Percentiles rank a stretch among this genome's conserved stretches.
Evolutionary conservation across 2,113 vertebrate species (phyloP).

Genomic region (Narcine bancroftii): DNA sequence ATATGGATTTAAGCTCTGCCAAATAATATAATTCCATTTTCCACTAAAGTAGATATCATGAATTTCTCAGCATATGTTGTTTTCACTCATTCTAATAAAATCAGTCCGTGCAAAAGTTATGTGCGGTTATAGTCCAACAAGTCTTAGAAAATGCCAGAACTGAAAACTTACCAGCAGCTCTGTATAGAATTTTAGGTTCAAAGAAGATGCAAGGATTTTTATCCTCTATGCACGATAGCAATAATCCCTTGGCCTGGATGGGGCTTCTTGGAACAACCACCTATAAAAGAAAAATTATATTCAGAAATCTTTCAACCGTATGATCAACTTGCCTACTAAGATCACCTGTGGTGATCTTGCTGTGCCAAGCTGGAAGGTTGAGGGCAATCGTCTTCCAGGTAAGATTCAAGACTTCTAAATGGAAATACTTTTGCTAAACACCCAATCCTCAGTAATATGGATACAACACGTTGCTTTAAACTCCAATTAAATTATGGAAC

Average conservation of each 20-base stretch:
- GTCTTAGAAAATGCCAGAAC: not conserved
- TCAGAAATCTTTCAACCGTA: not conserved
- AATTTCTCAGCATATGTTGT: not conserved
- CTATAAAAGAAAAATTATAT: constrained; percentile 53
- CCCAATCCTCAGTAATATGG: not conserved
- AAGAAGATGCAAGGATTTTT: constrained; percentile 97
- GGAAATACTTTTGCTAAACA: not conserved
- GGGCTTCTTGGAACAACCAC: constrained; percentile 89
- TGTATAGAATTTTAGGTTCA: constrained; percentile 97
- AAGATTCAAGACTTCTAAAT: not conserved
- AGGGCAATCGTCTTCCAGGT: not conserved
- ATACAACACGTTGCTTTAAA: not conserved
- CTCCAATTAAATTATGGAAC: not conserved
- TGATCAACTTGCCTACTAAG: not conserved
- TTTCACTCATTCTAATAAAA: constrained; percentile 38
- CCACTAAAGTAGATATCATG: not conserved
- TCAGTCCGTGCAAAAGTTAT: not conserved
- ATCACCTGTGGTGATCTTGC: too few relatives aligned
- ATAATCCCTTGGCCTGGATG: constrained; percentile 86
- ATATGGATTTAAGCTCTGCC: constrained; percentile 39
- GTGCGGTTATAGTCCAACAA: constrained; percentile 16
- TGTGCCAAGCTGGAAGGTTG: too few relatives aligned
- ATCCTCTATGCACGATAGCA: constrained; percentile 89
- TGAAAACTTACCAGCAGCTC: constrained; percentile 82
- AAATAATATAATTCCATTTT: constrained; percentile 38